Evolutionary conservation across 2,113 vertebrate species (phyloP).

Genomic region (zebrafish (Danio rerio)): GRCz12tu NC_133189.1:36611001-36611500

Average conservation of each 20-base stretch:
- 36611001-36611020: slow-evolving; percentile 44
- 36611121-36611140: background rate
- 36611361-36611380: background rate
- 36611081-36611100: slow-evolving; percentile 12
- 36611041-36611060: slow-evolving; percentile 40
- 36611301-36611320: background rate
- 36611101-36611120: slow-evolving; percentile 36
- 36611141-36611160: background rate
- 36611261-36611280: background rate
- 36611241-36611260: background rate
- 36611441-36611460: too few species aligned
- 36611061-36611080: slow-evolving; percentile 21
- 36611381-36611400: background rate
- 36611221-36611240: background rate
- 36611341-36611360: background rate
- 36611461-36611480: background rate
- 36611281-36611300: too few species aligned
- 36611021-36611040: slow-evolving; percentile 40
- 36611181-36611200: background rate
- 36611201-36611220: background rate
- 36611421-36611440: too few species aligned
- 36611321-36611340: background rate
- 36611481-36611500: background rate
- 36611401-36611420: background rate
- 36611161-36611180: background rate